phyloP scores from a whole-genome alignment of 1,140 invertebrate species.

The Aculops lycopersici region DNA sequence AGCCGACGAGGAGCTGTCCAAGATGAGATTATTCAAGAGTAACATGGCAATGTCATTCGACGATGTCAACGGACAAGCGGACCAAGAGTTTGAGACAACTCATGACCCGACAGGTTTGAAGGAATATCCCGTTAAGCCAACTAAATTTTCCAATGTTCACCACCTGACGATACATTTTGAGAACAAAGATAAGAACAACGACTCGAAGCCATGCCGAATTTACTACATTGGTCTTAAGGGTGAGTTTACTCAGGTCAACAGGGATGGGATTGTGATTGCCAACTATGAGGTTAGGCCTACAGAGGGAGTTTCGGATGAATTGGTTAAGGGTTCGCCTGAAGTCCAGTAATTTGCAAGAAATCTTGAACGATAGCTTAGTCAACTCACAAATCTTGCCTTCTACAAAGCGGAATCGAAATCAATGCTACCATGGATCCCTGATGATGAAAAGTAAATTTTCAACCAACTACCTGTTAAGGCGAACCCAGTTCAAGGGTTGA shows the following conservation, averaged over 20 bases:
- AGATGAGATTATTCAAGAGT: constrained; percentile 35
- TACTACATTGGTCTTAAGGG: constrained; percentile 82
- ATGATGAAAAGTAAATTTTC: no score
- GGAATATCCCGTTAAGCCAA: constrained; percentile 62
- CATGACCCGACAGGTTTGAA: constrained; percentile 38
- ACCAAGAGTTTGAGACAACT: constrained; percentile 66
- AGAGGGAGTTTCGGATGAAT: no score
- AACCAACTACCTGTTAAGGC: no score
- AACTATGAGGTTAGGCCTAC: neutral
- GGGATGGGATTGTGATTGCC: neutral
- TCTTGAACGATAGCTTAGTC: no score
- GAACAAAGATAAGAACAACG: constrained; percentile 29
- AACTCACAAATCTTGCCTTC: no score
- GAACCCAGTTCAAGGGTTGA: no score
- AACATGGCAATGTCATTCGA: constrained; percentile 73
- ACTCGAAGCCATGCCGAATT: constrained; percentile 42
- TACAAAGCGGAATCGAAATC: no score
- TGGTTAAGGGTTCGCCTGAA: no score
- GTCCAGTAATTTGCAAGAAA: no score
- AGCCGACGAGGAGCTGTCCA: constrained; percentile 32
- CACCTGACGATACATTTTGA: constrained; percentile 65
- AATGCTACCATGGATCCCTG: no score
- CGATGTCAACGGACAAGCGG: constrained; percentile 30
- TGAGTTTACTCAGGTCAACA: constrained; percentile 36
- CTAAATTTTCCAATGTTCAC: constrained; percentile 50